A percentile compares a stretch with the other conserved stretches of the same genome.
These are phyloP conservation scores for Himalopsyche kuldschensis DNA, from an alignment of 2,888 invertebrate genomes.

Conservation along the genomic window DNA sequence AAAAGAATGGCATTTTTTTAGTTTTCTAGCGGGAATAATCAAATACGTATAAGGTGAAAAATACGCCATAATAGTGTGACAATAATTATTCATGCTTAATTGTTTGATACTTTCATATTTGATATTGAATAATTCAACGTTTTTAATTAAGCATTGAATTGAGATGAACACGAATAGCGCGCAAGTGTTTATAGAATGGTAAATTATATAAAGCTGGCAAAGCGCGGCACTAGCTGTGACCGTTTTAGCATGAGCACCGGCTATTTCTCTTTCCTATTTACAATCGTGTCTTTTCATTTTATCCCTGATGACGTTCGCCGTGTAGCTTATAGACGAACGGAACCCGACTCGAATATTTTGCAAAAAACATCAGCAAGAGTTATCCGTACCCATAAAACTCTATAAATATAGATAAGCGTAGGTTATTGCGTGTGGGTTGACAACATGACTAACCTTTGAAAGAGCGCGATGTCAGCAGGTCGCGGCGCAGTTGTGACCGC, in stretches of 20 bases:
- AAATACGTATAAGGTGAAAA: too few species aligned
- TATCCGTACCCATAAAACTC: background rate
- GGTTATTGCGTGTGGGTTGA: background rate
- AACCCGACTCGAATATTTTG: background rate
- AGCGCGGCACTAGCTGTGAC: background rate
- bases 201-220: background rate
- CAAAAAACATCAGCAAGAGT: background rate
- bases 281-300: background rate
- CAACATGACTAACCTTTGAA: conserved; percentile 27
- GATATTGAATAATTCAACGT: background rate
- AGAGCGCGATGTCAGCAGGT: background rate
- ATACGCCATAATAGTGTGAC: background rate
- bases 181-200: background rate
- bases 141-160: background rate
- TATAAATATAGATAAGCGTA: conserved; percentile 7
- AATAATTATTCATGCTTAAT: background rate
- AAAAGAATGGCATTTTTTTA: too few species aligned
- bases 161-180: background rate
- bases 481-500: conserved; percentile 11
- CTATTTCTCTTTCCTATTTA: background rate
- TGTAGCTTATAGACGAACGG: background rate
- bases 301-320: background rate
- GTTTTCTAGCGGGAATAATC: too few species aligned
- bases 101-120: background rate
- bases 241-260: conserved; percentile 24